A percentile compares a stretch with the other conserved stretches of the same genome.
These are phyloP conservation scores for Eufriesea mexicana DNA, from an alignment of 1,140 invertebrate species.

Conservation along the genomic window DNA sequence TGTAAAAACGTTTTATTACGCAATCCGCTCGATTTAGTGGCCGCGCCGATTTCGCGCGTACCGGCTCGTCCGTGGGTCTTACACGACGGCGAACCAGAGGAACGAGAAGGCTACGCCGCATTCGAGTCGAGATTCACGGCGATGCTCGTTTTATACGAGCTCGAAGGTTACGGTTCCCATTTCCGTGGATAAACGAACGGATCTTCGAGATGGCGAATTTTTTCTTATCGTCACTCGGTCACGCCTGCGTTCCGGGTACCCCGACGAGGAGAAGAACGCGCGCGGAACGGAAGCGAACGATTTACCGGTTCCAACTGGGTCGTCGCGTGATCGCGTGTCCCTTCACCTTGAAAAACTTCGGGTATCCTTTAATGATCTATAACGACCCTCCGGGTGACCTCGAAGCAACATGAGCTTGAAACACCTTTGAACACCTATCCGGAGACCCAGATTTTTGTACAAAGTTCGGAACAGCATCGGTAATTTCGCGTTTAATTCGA, in stretches of 20 bases:
- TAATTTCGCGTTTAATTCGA: background rate
- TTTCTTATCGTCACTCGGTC: background rate
- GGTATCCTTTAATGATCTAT: no score
- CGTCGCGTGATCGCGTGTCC: no score
- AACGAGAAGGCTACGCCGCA: background rate
- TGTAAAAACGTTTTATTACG: slow-evolving; percentile 16
- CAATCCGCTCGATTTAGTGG: background rate
- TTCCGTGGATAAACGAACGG: background rate
- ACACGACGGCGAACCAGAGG: background rate
- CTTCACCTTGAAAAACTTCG: no score
- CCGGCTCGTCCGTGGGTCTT: background rate
- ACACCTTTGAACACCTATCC: no score
- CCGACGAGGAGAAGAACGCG: background rate
- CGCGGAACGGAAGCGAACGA: no score
- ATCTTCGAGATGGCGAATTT: background rate
- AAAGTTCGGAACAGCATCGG: background rate
- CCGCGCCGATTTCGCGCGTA: background rate
- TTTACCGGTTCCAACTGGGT: background rate
- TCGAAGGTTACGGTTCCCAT: background rate
- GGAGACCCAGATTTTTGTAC: background rate
- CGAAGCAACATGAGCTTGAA: no score
- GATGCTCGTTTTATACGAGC: no score
- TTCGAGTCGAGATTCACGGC: background rate
- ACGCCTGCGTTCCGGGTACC: background rate
- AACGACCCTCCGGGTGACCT: no score